Evolutionary conservation across 2,113 vertebrate species (phyloP).

Genomic region (Trogon surrucura): DNA sequence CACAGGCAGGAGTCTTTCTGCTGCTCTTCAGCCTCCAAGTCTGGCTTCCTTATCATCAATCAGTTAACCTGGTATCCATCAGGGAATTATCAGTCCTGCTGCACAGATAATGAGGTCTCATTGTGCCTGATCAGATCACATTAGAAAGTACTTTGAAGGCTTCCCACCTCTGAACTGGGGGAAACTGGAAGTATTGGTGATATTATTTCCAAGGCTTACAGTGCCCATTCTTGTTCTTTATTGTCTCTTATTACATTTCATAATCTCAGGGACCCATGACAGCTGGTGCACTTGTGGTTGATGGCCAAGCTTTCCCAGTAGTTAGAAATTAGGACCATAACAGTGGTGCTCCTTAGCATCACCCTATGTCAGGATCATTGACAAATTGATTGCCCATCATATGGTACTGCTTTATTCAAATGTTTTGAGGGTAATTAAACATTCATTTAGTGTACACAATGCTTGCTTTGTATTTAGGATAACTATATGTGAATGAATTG

Average conservation of each 20-base stretch:
- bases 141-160: background rate
- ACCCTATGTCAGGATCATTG: background rate
- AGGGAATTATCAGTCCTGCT: background rate
- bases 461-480: conserved; percentile 22
- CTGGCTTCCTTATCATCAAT: background rate
- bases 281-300: background rate
- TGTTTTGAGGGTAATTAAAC: conserved; percentile 22
- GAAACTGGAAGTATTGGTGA: background rate
- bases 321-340: background rate
- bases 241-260: background rate
- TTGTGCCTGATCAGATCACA: background rate
- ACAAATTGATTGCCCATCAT: background rate
- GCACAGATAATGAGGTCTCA: background rate
- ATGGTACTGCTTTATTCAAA: background rate
- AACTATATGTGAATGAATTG: background rate
- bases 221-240: background rate
- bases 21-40: background rate
- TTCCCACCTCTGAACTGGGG: background rate
- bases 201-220: background rate
- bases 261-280: background rate
- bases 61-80: background rate
- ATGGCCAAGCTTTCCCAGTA: background rate
- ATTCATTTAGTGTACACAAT: background rate
- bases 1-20: background rate
- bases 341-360: background rate